Base-by-base conservation (phyloP, 2,113 vertebrate species). In the Delphinus delphis region DNA sequence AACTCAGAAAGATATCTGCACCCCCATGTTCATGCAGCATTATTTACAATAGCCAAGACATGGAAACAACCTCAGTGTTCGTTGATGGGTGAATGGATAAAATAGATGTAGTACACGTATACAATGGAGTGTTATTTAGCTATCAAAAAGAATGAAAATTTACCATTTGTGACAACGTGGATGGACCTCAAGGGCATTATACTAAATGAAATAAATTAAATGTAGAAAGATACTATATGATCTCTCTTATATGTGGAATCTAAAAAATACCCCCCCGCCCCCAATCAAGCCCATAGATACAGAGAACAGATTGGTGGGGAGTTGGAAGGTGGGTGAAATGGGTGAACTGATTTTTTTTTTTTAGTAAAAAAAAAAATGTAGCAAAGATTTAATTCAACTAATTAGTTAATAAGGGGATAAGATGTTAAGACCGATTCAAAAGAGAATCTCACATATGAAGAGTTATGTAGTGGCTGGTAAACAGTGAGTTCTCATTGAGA, bases 71-170 rank as follows among this genome's bases (percentile, higher is more conserved):
- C 28, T 47, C 25, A 41, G 38, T 23, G 20, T 8, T 8, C 38
- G 21, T 1, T 21, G 38, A 33, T 31, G 58, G 60, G 33, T 65
- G 28, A 83, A 14, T 33, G 81, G 60, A 44, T 23, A 33, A 65
- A 21, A 17, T 31, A 44, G 36, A 12, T 0, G 6, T 44, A 38
- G 17, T 6, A 2, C 9, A 31, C 31, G 7, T 13, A 62, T 4
- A 18, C 9, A 6, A 44, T 20, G 60, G 28, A 33, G 23, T 33
- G 8, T 63, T 44, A 83, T 23, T 63, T 33, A 63, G 28, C 38
- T 3, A 14, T 33, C 28, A 14, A 47, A 73, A 47, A 31, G 10
- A 44, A 47, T 23, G 60, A 23, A 47, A 44, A 23, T 26, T 14
- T 84, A 2, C 81, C 28, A 23, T 33, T 33, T 65, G 6, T 7